These are phyloP conservation scores for Butorides virescens DNA, from an alignment of 2,113 vertebrate genomes.

Conservation along the genomic window DNA sequence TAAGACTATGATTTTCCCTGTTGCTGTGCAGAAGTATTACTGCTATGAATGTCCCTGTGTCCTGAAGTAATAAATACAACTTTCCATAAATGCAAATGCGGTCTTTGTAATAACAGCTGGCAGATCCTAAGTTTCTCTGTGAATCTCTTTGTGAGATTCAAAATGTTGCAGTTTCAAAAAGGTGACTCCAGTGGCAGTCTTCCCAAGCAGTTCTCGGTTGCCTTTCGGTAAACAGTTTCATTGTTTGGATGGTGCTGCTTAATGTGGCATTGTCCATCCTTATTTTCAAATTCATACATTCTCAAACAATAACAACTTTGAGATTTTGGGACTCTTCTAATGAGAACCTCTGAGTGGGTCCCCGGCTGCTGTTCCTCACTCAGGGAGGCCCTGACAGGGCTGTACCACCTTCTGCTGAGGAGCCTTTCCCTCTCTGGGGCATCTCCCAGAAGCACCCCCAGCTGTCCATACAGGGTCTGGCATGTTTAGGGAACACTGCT, in stretches of 20 bases:
- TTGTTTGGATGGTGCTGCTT: not conserved
- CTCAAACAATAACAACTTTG: not conserved
- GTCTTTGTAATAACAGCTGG: not conserved
- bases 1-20: not conserved
- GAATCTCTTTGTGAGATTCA: not conserved
- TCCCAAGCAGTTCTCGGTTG: not conserved
- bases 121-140: not conserved
- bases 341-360: not conserved
- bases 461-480: fast-evolving
- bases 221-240: not conserved
- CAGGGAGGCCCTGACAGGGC: not conserved
- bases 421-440: not conserved
- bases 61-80: not conserved
- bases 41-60: not conserved
- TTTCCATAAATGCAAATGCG: not conserved
- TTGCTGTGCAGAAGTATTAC: not conserved
- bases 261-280: not conserved
- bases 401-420: not conserved
- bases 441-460: not conserved
- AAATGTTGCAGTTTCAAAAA: not conserved
- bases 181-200: not conserved
- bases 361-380: not conserved
- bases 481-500: not conserved
- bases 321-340: not conserved
- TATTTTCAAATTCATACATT: not conserved